Conservation (phyloP, 64 coral and sea anemone genomes). For the Platygyra sinensis region DNA sequence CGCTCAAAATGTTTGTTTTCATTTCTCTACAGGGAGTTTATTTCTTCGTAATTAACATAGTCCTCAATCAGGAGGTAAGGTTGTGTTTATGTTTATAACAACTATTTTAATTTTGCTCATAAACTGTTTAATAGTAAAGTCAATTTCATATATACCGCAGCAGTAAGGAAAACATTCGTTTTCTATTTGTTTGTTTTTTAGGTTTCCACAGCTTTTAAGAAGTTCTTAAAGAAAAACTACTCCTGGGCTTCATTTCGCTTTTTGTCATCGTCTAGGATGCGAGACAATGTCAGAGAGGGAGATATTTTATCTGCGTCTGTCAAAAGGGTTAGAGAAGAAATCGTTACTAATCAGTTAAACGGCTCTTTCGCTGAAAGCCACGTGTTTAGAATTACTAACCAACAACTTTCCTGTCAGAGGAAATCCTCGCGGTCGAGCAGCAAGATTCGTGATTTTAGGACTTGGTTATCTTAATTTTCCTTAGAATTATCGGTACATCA, state of each 20-base stretch:
- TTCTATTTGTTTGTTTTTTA: background rate
- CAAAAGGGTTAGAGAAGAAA: background rate
- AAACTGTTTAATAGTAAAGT: background rate
- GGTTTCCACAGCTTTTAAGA: constrained; percentile 19
- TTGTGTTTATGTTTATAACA: background rate
- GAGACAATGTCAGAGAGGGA: constrained; percentile 13
- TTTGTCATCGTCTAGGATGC: background rate
- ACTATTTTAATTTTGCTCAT: background rate
- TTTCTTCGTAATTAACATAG: constrained; percentile 51
- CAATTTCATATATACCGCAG: background rate
- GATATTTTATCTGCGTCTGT: constrained; percentile 8
- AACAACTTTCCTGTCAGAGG: too few relatives aligned
- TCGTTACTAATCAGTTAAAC: background rate
- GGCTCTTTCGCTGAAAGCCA: too few relatives aligned
- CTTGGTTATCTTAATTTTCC: too few relatives aligned
- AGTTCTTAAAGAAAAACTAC: constrained; percentile 11
- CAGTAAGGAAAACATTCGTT: background rate
- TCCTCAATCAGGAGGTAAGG: constrained; percentile 38
- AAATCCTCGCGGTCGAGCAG: too few relatives aligned
- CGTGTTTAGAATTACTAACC: too few relatives aligned
- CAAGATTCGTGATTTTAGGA: too few relatives aligned
- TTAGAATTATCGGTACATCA: too few relatives aligned
- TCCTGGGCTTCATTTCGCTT: background rate
- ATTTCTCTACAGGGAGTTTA: constrained; percentile 65
- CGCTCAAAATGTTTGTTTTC: background rate